Conservation (phyloP, 2,113 vertebrate species). For the Australoheros scitulus region DNA sequence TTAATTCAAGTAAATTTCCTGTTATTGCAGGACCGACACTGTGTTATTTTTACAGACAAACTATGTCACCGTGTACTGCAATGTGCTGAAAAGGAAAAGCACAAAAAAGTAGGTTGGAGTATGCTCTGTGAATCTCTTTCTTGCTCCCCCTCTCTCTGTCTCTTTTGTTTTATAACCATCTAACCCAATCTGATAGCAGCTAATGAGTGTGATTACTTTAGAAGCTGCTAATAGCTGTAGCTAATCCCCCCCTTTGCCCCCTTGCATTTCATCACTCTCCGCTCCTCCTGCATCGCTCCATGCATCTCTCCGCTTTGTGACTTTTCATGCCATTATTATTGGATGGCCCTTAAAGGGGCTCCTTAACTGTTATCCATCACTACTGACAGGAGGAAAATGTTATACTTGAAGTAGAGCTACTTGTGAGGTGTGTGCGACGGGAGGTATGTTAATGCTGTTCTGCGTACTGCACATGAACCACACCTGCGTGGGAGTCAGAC, state of each 20-base stretch:
- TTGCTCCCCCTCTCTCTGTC: background rate
- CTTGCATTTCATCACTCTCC: slow-evolving; percentile 64
- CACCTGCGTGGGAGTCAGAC: slow-evolving; percentile 24
- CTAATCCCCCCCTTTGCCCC: slow-evolving; percentile 62
- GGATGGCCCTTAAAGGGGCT: background rate
- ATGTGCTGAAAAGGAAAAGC: background rate
- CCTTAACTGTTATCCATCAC: slow-evolving; percentile 34
- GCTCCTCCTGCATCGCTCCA: slow-evolving; percentile 54
- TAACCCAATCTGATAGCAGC: slow-evolving; percentile 70
- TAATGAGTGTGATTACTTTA: slow-evolving; percentile 78
- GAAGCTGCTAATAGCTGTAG: slow-evolving; percentile 73
- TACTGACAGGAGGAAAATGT: slow-evolving; percentile 42
- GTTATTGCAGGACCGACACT: background rate
- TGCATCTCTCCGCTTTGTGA: slow-evolving; percentile 55
- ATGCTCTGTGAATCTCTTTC: background rate
- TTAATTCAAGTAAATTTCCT: slow-evolving; percentile 1
- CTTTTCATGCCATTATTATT: slow-evolving; percentile 29
- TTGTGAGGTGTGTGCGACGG: background rate
- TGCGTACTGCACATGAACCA: background rate
- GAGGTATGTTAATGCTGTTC: slow-evolving; percentile 2
- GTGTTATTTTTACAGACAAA: slow-evolving; percentile 7
- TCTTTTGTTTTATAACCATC: slow-evolving; percentile 63
- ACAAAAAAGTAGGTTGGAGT: slow-evolving; percentile 5
- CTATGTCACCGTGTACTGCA: background rate
- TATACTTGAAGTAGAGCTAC: slow-evolving; percentile 20